Conservation (phyloP, 2,888 invertebrate genomes). For the Actias luna region DNA sequence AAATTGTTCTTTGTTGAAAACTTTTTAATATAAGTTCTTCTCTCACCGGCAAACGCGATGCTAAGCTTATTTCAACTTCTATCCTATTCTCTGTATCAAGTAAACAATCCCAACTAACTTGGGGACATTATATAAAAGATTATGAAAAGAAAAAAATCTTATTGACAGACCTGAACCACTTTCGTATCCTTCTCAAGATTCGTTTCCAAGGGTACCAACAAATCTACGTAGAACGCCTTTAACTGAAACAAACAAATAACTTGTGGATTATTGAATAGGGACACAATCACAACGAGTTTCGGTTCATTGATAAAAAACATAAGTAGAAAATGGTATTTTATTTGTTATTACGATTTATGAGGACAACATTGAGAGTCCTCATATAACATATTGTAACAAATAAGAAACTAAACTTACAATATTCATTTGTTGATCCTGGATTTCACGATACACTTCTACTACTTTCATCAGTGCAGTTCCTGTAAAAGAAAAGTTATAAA, state of each 20-base stretch:
- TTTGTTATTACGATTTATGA: not conserved
- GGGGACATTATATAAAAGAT: constrained; percentile 51
- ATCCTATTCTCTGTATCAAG: constrained; percentile 46
- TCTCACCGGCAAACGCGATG: constrained; percentile 45
- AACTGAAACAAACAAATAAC: constrained; percentile 83
- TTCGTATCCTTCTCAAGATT: constrained; percentile 97
- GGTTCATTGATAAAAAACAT: constrained; percentile 18
- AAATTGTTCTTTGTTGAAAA: constrained; percentile 32
- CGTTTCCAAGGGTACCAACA: constrained; percentile 95
- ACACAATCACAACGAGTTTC: constrained; percentile 27
- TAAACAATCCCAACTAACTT: constrained; percentile 57
- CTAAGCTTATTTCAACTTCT: constrained; percentile 55
- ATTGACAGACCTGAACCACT: constrained; percentile 90
- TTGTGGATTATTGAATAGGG: constrained; percentile 35
- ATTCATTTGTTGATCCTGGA: constrained; percentile 96
- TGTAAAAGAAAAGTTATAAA: no score
- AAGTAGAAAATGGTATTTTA: not conserved
- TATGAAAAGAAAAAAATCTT: constrained; percentile 51
- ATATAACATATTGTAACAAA: not conserved
- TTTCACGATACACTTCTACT: constrained; percentile 95
- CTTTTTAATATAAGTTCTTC: constrained; percentile 67
- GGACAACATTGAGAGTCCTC: not conserved
- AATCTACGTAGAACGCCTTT: constrained; percentile 96
- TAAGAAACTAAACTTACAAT: constrained; percentile 86
- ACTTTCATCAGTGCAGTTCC: constrained; percentile 95